Evolutionary conservation across 1,140 invertebrate species (phyloP).

Genomic region (Drosophila insularis): DNA sequence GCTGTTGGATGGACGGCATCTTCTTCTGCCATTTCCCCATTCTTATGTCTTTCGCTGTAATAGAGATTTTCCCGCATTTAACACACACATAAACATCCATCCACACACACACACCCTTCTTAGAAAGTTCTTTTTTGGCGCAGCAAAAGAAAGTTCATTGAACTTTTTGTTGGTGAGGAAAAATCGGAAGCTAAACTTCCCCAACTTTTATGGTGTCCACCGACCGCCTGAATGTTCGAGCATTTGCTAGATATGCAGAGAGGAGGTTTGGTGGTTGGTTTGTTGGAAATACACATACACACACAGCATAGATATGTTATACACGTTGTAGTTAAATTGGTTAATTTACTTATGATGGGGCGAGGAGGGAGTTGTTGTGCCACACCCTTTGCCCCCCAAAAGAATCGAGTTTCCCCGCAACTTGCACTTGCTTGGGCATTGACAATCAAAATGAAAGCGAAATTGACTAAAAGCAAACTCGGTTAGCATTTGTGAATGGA

Average conservation of each 20-base stretch:
- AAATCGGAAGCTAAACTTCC: constrained; percentile 50
- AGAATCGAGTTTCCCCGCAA: neutral
- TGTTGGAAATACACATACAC: constrained; percentile 13
- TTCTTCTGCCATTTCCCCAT: constrained; percentile 2
- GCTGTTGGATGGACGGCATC: constrained; percentile 41
- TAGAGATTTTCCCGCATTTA: constrained; percentile 46
- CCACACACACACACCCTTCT: constrained; percentile 38
- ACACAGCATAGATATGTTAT: constrained; percentile 11
- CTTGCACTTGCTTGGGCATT: constrained; percentile 6
- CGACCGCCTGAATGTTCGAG: constrained; percentile 6
- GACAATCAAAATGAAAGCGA: neutral
- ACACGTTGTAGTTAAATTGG: constrained; percentile 37
- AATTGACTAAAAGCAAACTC: neutral
- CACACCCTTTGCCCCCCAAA: constrained; percentile 14
- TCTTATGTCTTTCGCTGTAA: neutral
- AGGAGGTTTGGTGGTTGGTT: constrained; percentile 30
- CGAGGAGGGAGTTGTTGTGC: no score
- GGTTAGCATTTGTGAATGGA: constrained; percentile 5
- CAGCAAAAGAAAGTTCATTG: constrained; percentile 54
- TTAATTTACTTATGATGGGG: constrained; percentile 47
- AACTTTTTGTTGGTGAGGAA: constrained; percentile 37
- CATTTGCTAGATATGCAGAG: constrained; percentile 16
- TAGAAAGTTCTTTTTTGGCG: constrained; percentile 49
- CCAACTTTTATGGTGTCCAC: constrained; percentile 6
- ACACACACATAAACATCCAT: no score